Conservation (phyloP, 2,113 vertebrate species). For the Otolemur garnettii region DNA sequence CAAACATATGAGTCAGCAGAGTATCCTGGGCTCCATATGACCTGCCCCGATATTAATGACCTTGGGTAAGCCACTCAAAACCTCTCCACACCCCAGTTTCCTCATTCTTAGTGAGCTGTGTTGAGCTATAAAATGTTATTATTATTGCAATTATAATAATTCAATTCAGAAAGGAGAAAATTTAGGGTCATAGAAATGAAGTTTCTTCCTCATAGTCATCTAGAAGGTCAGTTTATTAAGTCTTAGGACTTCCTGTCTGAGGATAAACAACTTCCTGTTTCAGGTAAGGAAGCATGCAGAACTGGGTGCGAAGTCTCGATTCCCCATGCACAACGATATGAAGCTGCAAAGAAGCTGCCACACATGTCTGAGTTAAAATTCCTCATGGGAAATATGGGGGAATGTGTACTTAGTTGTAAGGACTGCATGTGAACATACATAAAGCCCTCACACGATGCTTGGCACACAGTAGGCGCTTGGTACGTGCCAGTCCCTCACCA, state of each 20-base stretch:
- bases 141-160: neutral
- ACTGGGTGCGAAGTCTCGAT: neutral
- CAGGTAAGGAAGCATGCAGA: neutral
- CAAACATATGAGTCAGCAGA: neutral
- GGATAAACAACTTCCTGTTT: neutral
- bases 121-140: neutral
- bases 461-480: neutral
- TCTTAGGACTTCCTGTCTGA: neutral
- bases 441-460: neutral
- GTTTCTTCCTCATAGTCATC: neutral
- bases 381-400: neutral
- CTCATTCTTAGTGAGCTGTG: neutral
- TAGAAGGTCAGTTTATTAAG: neutral
- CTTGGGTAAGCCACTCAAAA: neutral
- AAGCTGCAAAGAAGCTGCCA: neutral
- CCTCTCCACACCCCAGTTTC: neutral
- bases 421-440: neutral
- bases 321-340: neutral
- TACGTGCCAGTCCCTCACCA: neutral
- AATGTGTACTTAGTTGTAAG: neutral
- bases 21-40: neutral
- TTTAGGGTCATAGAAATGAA: neutral
- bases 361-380: neutral
- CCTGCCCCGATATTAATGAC: neutral
- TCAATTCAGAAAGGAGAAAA: slow-evolving; percentile 41